phyloP scores from a whole-genome alignment of 2,888 invertebrate genomes.

The Drosophila basisetae region DNA sequence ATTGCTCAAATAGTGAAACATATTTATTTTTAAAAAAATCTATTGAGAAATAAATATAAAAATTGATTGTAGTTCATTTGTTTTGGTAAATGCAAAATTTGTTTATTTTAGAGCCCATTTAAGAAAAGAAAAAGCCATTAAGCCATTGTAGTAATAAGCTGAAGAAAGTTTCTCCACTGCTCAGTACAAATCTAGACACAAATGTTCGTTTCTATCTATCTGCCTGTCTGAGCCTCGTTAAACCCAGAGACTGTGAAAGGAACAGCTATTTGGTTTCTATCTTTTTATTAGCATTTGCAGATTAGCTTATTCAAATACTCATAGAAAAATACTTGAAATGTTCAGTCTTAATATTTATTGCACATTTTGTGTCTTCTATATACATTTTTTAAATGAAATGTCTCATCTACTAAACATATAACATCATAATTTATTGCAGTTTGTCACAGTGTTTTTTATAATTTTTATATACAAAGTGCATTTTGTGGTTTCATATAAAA shows the following conservation, averaged over 20 bases:
- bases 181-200: background rate
- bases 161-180: background rate
- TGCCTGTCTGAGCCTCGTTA: background rate
- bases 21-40: background rate
- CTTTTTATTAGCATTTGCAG: background rate
- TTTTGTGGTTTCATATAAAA: background rate
- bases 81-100: background rate
- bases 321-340: background rate
- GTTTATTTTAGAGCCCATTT: background rate
- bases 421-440: background rate
- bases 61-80: background rate
- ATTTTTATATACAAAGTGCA: slow-evolving; percentile 9
- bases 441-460: background rate
- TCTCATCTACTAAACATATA: background rate
- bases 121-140: background rate
- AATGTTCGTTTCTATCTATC: background rate
- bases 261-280: background rate
- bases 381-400: background rate
- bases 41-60: background rate
- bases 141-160: background rate
- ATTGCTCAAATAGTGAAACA: background rate
- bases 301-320: background rate
- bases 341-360: background rate
- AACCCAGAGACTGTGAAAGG: background rate
- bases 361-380: background rate